Evolutionary conservation across 2,113 vertebrate species (phyloP).

Genomic region (Peromyscus maniculatus): DNA sequence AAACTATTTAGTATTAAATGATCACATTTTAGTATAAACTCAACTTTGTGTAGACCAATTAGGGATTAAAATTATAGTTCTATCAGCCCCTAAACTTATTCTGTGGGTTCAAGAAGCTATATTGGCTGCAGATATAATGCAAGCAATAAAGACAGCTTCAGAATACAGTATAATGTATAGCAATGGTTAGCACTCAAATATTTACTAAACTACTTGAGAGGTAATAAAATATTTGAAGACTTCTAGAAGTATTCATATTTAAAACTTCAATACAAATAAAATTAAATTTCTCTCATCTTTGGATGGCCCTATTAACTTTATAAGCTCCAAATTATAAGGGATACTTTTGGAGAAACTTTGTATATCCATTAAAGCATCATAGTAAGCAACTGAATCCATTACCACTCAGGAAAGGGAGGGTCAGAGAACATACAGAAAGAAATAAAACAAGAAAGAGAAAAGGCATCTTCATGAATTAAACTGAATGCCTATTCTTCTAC

Average conservation of each 20-base stretch:
- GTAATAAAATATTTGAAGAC: background rate
- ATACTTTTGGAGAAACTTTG: slow-evolving; percentile 27
- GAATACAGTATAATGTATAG: background rate
- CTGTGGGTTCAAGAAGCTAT: background rate
- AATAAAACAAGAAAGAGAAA: background rate
- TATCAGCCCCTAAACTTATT: background rate
- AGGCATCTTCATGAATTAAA: slow-evolving; percentile 21
- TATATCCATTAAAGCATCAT: background rate
- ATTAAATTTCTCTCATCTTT: background rate
- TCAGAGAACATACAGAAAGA: background rate
- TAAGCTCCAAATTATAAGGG: background rate
- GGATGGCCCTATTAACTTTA: background rate
- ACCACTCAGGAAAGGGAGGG: background rate
- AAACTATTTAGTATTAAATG: slow-evolving; percentile 49
- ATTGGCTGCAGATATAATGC: background rate
- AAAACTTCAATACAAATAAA: background rate
- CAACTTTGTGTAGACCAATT: background rate
- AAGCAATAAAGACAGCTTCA: background rate
- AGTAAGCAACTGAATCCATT: background rate
- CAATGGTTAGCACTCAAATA: background rate
- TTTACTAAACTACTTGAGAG: background rate
- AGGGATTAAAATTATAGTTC: background rate
- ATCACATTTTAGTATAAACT: background rate
- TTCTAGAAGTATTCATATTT: background rate
- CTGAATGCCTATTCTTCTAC: background rate